phyloP scores from a whole-genome alignment of 2,797 vertebrate species.

The Otus scops region DNA sequence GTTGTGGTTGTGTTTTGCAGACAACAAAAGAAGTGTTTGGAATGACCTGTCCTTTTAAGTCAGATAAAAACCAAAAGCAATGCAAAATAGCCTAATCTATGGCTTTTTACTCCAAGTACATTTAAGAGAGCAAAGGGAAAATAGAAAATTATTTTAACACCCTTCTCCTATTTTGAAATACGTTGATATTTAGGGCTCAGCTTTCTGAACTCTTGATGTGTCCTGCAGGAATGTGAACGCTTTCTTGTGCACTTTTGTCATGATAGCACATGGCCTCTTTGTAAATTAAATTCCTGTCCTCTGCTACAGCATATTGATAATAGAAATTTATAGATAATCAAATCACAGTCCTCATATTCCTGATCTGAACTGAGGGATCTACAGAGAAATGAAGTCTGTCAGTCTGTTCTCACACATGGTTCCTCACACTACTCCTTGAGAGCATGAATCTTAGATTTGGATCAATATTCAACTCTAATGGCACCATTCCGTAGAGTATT shows the following conservation, averaged over 20 bases:
- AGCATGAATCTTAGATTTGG: neutral
- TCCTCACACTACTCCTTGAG: neutral
- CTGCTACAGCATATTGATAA: neutral
- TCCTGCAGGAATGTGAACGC: neutral
- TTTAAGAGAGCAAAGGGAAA: neutral
- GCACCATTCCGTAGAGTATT: neutral
- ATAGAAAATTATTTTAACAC: neutral
- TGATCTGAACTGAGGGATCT: neutral
- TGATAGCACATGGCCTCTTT: neutral
- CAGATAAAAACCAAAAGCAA: neutral
- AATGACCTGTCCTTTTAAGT: neutral
- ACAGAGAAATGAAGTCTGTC: neutral
- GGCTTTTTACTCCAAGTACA: neutral
- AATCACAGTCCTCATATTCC: neutral
- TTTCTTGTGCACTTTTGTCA: neutral
- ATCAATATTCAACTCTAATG: neutral
- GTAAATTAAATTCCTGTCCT: neutral
- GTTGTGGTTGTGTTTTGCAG: neutral
- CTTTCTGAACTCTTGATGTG: neutral
- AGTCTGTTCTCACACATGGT: fast-evolving
- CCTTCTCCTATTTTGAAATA: neutral
- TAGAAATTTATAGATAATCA: neutral
- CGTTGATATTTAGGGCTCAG: neutral
- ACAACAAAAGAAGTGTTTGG: neutral
- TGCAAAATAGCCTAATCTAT: neutral